Conservation (phyloP, 2,113 vertebrate species). For the Aplodontia rufa region DNA sequence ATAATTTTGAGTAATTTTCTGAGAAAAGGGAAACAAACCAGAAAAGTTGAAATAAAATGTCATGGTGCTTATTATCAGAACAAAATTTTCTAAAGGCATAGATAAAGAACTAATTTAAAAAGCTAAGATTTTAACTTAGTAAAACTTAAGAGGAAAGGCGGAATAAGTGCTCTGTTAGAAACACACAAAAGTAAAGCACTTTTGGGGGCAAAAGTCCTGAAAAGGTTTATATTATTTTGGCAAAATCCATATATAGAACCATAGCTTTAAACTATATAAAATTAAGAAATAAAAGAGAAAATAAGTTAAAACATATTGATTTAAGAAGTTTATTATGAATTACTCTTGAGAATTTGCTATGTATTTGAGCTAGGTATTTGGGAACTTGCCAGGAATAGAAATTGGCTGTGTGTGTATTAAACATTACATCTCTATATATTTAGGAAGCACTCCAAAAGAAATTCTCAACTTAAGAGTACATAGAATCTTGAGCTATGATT, state of each 20-base stretch:
- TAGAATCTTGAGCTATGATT: not conserved
- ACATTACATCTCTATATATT: not conserved
- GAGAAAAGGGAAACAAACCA: not conserved
- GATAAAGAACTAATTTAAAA: not conserved
- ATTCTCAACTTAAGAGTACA: not conserved
- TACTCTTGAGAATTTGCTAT: constrained; percentile 1
- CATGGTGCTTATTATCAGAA: not conserved
- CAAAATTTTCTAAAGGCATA: not conserved
- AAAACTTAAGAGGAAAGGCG: not conserved
- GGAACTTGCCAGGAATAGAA: not conserved
- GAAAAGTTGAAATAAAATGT: not conserved
- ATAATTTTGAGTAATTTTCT: not conserved
- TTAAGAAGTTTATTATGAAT: constrained; percentile 43
- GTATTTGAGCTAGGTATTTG: constrained; percentile 39
- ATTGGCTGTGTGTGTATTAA: constrained; percentile 30
- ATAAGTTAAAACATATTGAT: constrained; percentile 41
- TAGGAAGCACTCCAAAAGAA: constrained; percentile 41
- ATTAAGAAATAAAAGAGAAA: not conserved
- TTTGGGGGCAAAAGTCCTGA: not conserved
- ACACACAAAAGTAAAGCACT: not conserved
- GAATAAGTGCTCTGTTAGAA: not conserved
- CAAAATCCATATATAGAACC: not conserved
- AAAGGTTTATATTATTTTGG: not conserved
- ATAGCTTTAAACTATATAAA: not conserved
- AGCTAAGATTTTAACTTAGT: not conserved